Evolutionary conservation across 2,888 invertebrate genomes (phyloP).

Genomic region (Oscheius sp.): DNA sequence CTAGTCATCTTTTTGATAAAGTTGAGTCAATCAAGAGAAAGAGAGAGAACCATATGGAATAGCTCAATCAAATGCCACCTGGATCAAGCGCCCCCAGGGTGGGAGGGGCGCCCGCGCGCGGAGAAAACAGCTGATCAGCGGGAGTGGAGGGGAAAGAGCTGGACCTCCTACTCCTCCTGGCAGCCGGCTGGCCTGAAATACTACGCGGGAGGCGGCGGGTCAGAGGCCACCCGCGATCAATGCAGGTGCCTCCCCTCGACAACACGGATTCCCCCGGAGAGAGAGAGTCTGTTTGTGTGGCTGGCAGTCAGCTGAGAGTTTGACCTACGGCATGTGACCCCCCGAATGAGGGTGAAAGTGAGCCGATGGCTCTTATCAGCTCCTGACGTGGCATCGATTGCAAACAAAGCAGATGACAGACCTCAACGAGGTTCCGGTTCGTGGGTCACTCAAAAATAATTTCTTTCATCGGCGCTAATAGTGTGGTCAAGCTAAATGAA

Average conservation of each 20-base stretch:
- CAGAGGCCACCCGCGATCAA: conserved; percentile 26
- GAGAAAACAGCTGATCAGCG: background rate
- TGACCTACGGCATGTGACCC: conserved; percentile 21
- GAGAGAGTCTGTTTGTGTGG: background rate
- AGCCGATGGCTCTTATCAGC: background rate
- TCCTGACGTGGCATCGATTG: conserved; percentile 22
- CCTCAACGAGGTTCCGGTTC: conserved; percentile 2
- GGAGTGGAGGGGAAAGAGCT: conserved; percentile 4
- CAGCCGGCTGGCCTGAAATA: conserved; percentile 27
- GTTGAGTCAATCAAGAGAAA: too few species aligned
- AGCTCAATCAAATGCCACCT: conserved; percentile 17
- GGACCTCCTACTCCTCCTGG: background rate
- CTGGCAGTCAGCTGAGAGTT: background rate
- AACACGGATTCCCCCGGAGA: background rate
- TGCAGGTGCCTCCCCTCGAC: conserved; percentile 26
- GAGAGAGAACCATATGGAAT: background rate
- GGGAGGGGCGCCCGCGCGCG: background rate
- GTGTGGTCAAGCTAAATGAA: background rate
- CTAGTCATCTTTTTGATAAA: too few species aligned
- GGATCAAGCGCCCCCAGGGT: background rate
- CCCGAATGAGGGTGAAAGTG: too few species aligned
- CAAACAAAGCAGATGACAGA: background rate
- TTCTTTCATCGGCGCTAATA: too few species aligned
- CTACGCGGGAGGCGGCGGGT: conserved; percentile 29
- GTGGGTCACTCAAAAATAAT: background rate